Conservation (phyloP, 2,113 vertebrate genomes). For the Saccopteryx leptura region DNA sequence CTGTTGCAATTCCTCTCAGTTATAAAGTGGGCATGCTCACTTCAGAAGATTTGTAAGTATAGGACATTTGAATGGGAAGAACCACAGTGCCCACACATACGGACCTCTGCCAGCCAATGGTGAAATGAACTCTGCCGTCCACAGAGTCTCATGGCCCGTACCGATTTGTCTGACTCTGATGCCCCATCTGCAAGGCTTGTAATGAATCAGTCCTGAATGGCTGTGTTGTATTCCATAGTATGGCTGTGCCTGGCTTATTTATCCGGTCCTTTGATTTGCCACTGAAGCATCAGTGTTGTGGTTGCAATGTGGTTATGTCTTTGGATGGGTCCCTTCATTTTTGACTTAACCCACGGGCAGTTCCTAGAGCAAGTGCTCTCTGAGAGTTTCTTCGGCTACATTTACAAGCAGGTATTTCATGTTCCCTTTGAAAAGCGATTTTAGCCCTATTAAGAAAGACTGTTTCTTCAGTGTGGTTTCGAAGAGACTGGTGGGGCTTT, state of each 20-base stretch:
- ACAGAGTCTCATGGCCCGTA: rapidly evolving
- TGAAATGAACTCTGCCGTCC: background rate
- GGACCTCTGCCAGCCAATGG: background rate
- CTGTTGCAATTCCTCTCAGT: background rate
- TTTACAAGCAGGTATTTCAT: conserved; percentile 51
- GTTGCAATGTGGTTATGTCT: background rate
- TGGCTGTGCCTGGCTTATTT: background rate
- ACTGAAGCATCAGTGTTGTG: background rate
- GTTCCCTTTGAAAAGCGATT: conserved; percentile 74
- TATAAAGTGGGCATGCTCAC: background rate
- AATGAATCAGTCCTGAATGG: background rate
- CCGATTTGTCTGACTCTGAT: background rate
- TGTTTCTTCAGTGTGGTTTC: conserved; percentile 58
- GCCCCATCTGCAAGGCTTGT: background rate
- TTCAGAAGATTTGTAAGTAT: background rate
- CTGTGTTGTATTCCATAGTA: background rate
- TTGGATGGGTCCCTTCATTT: conserved; percentile 64
- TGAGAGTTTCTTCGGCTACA: background rate
- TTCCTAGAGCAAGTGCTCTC: conserved; percentile 43
- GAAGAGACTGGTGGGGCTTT: conserved; percentile 43
- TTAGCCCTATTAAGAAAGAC: conserved; percentile 68
- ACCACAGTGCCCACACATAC: rapidly evolving
- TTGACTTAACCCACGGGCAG: background rate
- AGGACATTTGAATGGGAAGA: background rate
- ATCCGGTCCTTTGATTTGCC: background rate